Percentiles rank a stretch among this genome's conserved stretches.
Conservation (phyloP, 2,888 invertebrate genomes). For the Oasisia sp. region DNA sequence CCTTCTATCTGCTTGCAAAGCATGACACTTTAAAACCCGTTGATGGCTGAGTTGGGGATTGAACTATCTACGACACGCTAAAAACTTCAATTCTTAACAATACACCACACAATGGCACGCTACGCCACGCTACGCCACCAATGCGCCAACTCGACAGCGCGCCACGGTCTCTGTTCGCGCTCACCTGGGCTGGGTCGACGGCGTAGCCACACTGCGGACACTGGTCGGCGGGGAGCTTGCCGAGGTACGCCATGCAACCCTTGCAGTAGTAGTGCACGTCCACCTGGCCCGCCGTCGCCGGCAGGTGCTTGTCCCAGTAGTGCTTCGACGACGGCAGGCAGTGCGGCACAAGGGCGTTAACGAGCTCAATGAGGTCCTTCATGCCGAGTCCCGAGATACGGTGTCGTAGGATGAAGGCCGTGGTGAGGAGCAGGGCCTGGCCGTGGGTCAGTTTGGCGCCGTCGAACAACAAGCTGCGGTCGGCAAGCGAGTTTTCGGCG, state of each 20-base stretch:
- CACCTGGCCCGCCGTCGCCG: background rate
- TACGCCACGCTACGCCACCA: no score
- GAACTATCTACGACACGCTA: no score
- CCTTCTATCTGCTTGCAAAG: no score
- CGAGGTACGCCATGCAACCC: constrained; percentile 14
- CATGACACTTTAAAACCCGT: no score
- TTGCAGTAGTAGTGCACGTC: constrained; percentile 20
- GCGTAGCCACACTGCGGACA: background rate
- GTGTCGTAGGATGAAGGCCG: constrained; percentile 12
- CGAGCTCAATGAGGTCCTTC: constrained; percentile 19
- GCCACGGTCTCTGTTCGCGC: background rate
- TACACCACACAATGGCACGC: no score
- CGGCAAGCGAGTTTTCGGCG: background rate
- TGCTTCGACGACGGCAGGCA: background rate
- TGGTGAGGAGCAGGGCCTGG: constrained; percentile 14
- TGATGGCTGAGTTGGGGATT: no score
- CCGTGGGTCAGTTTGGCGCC: constrained; percentile 8
- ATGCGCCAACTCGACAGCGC: no score
- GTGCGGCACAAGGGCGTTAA: background rate
- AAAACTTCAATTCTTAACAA: no score
- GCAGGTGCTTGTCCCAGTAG: constrained; percentile 22
- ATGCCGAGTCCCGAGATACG: constrained; percentile 14
- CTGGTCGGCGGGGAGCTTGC: background rate
- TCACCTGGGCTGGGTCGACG: background rate
- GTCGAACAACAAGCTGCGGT: background rate